Base-by-base conservation (phyloP, 2,888 invertebrate species). In the Cylloceria caligata region DNA sequence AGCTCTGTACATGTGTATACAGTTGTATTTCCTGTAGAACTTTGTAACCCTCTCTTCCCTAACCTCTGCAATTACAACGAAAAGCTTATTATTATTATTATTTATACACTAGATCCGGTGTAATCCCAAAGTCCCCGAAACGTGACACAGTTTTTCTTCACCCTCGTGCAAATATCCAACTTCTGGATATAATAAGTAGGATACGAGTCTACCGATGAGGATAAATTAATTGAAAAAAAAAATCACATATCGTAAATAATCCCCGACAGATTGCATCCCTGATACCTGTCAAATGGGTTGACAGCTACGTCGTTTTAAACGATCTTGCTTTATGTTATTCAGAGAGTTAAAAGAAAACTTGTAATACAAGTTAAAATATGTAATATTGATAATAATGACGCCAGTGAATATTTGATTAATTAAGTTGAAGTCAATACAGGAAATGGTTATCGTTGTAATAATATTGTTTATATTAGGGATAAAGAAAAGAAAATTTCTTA, bases 21-120 rank as follows among this genome's bases (percentile, higher is more conserved):
- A 39, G 85, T 83, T 86, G 86, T 83, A 83, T 87, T 89, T 84
- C 82, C 85, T 84, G 83, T 80, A 81, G 82, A 87, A 83, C 85
- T 86, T 85, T 87, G 64, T 27, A 87, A 85, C 85, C 24, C 36
- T 52, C 57, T 39, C 3, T 36, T 42, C 49, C 49, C 49, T 36
- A 45, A 42, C 65, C 73, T 19, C 42, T n/a, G 49, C 65, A 65
- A 78, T 82, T 75, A 74, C 65, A 74, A 74, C 71, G 81, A 78
- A 78, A 78, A 74, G 60, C 39, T 71, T 71, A 75, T 82, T 82
- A 82, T 71, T 71, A 75, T 82, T 82, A 82, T 71, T 79, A 82
- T 82, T 82, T 71, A 75, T 74, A 71, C 78, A 42, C 60, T 45
- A 62, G n/a, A 78, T 57, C 36, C 21, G 24, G 27, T 64, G 73